These are phyloP conservation scores for Hydropsyche tenuis DNA, from an alignment of 1,140 invertebrate genomes.

Conservation along the genomic window DNA sequence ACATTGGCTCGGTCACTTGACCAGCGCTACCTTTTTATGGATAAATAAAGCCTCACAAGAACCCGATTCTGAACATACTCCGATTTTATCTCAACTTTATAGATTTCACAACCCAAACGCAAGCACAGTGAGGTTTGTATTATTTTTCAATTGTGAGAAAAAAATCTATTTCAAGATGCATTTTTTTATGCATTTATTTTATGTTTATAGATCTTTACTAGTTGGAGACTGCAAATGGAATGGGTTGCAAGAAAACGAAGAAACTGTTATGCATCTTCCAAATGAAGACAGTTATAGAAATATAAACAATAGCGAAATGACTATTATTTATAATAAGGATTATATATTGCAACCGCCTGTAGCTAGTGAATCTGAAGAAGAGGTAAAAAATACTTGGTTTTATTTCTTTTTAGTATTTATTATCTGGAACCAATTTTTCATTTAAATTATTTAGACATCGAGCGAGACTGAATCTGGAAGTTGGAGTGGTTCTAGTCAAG, in stretches of 20 bases:
- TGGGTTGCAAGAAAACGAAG: slow-evolving; percentile 9
- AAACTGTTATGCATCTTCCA: slow-evolving; percentile 13
- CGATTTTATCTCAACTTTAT: slow-evolving; percentile 80
- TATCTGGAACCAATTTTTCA: neutral
- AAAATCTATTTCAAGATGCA: neutral
- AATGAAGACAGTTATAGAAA: slow-evolving; percentile 11
- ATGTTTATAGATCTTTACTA: slow-evolving; percentile 36
- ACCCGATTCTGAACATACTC: slow-evolving; percentile 79
- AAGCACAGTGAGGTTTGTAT: slow-evolving; percentile 71
- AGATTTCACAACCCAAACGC: slow-evolving; percentile 85
- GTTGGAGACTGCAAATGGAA: slow-evolving; percentile 49
- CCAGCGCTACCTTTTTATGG: slow-evolving; percentile 82
- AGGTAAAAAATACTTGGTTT: slow-evolving; percentile 42
- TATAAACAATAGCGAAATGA: slow-evolving; percentile 18
- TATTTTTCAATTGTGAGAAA: neutral
- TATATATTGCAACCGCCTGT: slow-evolving; percentile 34
- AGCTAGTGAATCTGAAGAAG: slow-evolving; percentile 38
- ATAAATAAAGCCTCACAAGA: slow-evolving; percentile 86
- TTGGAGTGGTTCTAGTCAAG: slow-evolving; percentile 52
- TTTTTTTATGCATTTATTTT: neutral
- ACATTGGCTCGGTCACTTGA: slow-evolving; percentile 79
- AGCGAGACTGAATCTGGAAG: slow-evolving; percentile 46
- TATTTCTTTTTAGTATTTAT: no score
- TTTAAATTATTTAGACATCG: slow-evolving; percentile 31
- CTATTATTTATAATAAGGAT: slow-evolving; percentile 42